Conservation (phyloP, 2,888 invertebrate species). For the Oscheius onirici region DNA sequence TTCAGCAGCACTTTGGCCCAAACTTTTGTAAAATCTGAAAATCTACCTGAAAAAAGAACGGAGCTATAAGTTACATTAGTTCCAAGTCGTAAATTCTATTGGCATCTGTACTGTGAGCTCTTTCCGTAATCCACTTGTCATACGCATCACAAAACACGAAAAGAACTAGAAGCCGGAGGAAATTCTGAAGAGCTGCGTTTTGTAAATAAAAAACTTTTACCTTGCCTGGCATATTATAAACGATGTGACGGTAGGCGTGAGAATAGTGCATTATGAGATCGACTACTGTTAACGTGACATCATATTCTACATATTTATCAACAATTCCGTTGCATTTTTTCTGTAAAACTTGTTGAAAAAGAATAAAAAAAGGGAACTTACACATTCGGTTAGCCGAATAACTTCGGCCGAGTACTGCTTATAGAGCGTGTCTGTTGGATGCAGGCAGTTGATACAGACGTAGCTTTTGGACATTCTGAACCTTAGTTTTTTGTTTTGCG, state of each 20-base stretch:
- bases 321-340: constrained; percentile 81
- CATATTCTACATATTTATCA: constrained; percentile 91
- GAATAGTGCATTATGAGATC: constrained; percentile 85
- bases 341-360: constrained; percentile 75
- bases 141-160: constrained; percentile 85
- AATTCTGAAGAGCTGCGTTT: constrained; percentile 40
- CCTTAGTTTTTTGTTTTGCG: background rate
- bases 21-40: constrained; percentile 48
- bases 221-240: constrained; percentile 84
- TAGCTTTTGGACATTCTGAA: constrained; percentile 20
- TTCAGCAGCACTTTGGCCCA: constrained; percentile 39
- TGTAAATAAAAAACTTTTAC: constrained; percentile 74
- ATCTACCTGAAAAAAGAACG: no score
- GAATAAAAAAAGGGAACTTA: constrained; percentile 38
- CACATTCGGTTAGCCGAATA: constrained; percentile 67
- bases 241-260: constrained; percentile 85
- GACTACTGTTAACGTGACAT: constrained; percentile 85
- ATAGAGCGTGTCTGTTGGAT: constrained; percentile 49
- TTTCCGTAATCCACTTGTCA: constrained; percentile 74
- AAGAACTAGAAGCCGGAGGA: constrained; percentile 78
- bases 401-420: constrained; percentile 62
- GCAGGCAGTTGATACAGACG: constrained; percentile 64
- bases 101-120: constrained; percentile 55
- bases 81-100: constrained; percentile 71
- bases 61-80: constrained; percentile 61